Evolutionary conservation across 1,140 invertebrate species (phyloP), one percentile per base, ranked within the genome.

Genomic region (Anoplophora glabripennis): DNA sequence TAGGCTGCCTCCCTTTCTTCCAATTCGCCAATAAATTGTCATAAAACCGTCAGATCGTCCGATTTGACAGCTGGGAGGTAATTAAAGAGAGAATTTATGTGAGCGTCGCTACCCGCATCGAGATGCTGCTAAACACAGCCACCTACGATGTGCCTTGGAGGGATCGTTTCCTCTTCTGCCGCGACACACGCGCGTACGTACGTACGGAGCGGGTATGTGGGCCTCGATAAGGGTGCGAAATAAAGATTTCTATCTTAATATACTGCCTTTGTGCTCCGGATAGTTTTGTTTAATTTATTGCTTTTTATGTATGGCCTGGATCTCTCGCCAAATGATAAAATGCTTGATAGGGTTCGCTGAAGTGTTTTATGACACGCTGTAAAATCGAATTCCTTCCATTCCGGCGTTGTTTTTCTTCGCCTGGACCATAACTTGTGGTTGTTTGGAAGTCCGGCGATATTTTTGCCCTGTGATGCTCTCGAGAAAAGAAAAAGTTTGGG

Each of bases 1-100:
- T 65, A 67, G 66, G 69, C 60, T 56, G 58, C 80, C 72, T 74
- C 71, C 72, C 59, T 65, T 61, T 65, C 55, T 70, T 73, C 67
- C 69, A 72, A 71, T 69, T 80, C 79, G 75, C 79, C 78, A 79
- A 81, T 84, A 84, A 84, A 84, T 84, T 81, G 82, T 84, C 82
- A 84, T 84, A 83, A 84, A 84, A 83, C 80, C 82, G 82, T 83
- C 82, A 81, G 76, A 80, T 80, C 80, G 79, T 79, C 80, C 81
- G 82, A 83, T 83, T 81, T 83, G 81, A 83, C 81, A 81, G 80
- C 72, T 76, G 80, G 76, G 79, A 78, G 80, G 81, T 84, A 84
- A 84, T 84, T 84, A 84, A 83, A 83, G 74, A 78, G 77, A 78
- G 78, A 81, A 84, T 84, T 84, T 84, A 84, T 83, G 80, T 78